Evolutionary conservation across 2,113 vertebrate species (phyloP).

Genomic region (Bettongia penicillata): DNA sequence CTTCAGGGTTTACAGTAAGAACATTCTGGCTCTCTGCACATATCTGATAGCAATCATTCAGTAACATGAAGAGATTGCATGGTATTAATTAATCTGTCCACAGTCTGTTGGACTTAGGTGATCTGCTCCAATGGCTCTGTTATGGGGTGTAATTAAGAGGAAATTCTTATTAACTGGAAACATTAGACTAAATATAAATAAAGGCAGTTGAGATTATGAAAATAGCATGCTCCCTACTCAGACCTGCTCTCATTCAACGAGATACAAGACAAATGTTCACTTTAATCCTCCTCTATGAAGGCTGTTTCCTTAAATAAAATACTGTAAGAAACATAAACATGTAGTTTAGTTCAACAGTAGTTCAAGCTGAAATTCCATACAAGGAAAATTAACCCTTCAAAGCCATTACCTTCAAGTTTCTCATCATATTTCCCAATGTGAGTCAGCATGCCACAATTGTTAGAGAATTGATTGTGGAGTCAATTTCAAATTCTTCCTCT

Average conservation of each 20-base stretch:
- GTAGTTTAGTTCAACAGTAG: neutral
- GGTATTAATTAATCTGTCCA: slow-evolving; percentile 68
- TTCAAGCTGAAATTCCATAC: neutral
- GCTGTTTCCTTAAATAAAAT: neutral
- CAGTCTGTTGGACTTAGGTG: slow-evolving; percentile 69
- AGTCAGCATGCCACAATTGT: neutral
- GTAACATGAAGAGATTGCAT: slow-evolving; percentile 55
- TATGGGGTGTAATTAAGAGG: slow-evolving; percentile 20
- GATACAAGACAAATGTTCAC: slow-evolving; percentile 25
- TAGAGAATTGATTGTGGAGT: neutral
- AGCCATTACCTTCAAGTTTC: neutral
- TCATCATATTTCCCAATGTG: neutral
- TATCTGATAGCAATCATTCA: slow-evolving; percentile 72
- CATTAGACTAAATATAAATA: slow-evolving; percentile 73
- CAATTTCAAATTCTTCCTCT: neutral
- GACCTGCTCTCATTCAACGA: slow-evolving; percentile 65
- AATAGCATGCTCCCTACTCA: slow-evolving; percentile 37
- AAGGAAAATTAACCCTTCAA: neutral
- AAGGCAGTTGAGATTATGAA: slow-evolving; percentile 78
- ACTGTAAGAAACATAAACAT: fast-evolving
- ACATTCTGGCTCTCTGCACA: slow-evolving; percentile 59
- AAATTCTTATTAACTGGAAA: slow-evolving; percentile 77
- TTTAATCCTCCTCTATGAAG: neutral
- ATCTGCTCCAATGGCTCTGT: slow-evolving; percentile 27
- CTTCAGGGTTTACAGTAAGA: slow-evolving; percentile 66